These are phyloP conservation scores for Sinocyclocheilus anophthalmus DNA, from an alignment of 2,113 vertebrate genomes.

Conservation along the genomic window DNA sequence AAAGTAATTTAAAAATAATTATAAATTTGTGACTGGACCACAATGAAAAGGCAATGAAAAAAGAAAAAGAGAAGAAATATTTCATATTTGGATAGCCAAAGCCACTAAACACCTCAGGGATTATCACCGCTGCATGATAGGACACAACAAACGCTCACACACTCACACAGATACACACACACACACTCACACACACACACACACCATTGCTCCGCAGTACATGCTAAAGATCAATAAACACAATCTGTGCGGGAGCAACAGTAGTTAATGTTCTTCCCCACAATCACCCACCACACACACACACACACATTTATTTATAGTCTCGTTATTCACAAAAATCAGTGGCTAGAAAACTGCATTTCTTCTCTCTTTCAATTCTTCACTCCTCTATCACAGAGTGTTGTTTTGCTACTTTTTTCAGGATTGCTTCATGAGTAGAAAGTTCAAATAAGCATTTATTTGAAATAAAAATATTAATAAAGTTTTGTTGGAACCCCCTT, in stretches of 20 bases:
- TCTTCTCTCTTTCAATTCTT: background rate
- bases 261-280: conserved; percentile 10
- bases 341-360: background rate
- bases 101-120: background rate
- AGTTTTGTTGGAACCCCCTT: too few species aligned
- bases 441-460: background rate
- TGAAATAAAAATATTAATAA: background rate
- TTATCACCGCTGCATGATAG: background rate
- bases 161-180: too few species aligned
- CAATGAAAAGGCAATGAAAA: background rate
- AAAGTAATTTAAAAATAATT: too few species aligned
- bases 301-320: conserved; percentile 31
- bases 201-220: background rate
- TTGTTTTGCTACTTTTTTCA: conserved; percentile 7
- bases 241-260: conserved; percentile 9
- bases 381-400: background rate
- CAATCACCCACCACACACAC: background rate
- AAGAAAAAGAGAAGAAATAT: background rate
- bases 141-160: background rate
- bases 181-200: background rate
- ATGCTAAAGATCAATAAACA: conserved; percentile 26
- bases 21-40: background rate
- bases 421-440: background rate
- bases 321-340: background rate
- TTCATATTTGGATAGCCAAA: background rate